Base-by-base conservation (phyloP, 30 jellyfish, hydroid and myxozoan genomes). In the Turritopsis rubra region DNA sequence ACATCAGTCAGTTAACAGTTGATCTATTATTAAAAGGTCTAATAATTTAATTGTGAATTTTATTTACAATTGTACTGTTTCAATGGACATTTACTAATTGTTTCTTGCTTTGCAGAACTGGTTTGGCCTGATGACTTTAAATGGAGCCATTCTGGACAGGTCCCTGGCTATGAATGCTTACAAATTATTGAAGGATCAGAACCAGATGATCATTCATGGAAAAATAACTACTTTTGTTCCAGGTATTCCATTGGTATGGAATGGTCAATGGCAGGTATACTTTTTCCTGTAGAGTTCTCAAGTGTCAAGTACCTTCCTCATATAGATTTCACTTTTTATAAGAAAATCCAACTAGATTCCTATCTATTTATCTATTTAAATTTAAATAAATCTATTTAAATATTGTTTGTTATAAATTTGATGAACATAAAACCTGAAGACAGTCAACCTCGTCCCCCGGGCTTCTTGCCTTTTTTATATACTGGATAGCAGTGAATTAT, bases 171-270 rank as follows among this genome's bases (percentile, higher is more conserved):
- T 30, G 89, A 88, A 1, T 90, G 97, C 75, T 41, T 90, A 16
- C 95, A 90, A 81, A 85, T 94, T 91, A 85, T 81, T 54, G 97
- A 41, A 41, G 60, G 60, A 41, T 41, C 97, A 25, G 86, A 90
- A 52, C 75, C 85, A 31, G 95, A 91, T 1, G 72, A 83, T 52
- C 95, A 90, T 52, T 94, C 95, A 8, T 90, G 97, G 97, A 89
- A 85, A 28, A 75, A 90, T 66, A 90, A 90, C 66, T 90, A 85
- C 73, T 80, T 90, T 3, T 90, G 97, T 71, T 41, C 60, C 60
- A 41, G 13, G 13, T 13, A 41, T 41, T 41, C 60, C 60, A 41
- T 41, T 3, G 60, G 60, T 3, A 41, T 41, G 60, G 13, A 41
- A 41, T 41, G 60, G 60, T 41, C 60, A 13, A 41, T 41, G 60